Evolutionary conservation across 2,888 invertebrate genomes (phyloP).

Genomic region (Cephus runcator): DNA sequence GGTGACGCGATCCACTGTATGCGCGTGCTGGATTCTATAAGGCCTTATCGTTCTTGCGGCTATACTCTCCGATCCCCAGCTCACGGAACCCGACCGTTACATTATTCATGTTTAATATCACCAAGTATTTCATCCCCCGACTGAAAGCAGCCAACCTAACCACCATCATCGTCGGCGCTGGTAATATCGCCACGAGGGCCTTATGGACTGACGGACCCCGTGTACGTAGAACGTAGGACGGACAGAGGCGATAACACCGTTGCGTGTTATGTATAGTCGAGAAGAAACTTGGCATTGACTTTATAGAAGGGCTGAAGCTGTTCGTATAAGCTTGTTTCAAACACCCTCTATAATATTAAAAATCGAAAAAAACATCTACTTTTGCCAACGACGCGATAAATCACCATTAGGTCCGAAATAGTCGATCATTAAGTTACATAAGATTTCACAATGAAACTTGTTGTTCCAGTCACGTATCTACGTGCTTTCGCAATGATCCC

Average conservation of each 20-base stretch:
- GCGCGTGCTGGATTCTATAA: conserved; percentile 6
- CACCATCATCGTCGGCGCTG: conserved; percentile 37
- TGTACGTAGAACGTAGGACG: not conserved
- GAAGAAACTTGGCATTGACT: conserved; percentile 25
- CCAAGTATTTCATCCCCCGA: conserved; percentile 57
- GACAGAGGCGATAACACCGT: conserved; percentile 27
- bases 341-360: not conserved
- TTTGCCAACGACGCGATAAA: too few species aligned
- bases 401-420: too few species aligned
- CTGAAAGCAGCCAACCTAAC: conserved; percentile 40
- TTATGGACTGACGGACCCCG: conserved; percentile 4
- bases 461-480: not conserved
- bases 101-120: conserved; percentile 65
- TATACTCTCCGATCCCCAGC: conserved; percentile 28
- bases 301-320: conserved; percentile 8
- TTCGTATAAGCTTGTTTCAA: not conserved
- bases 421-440: too few species aligned
- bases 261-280: conserved; percentile 14
- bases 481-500: not conserved
- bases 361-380: too few species aligned
- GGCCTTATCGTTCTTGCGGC: conserved; percentile 30
- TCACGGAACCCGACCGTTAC: conserved; percentile 48
- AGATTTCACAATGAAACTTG: not conserved
- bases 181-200: conserved; percentile 41
- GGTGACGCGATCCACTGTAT: not conserved